These are phyloP conservation scores for Antechinus stuartii DNA, from an alignment of 2,113 vertebrate genomes.

Conservation along the genomic window DNA sequence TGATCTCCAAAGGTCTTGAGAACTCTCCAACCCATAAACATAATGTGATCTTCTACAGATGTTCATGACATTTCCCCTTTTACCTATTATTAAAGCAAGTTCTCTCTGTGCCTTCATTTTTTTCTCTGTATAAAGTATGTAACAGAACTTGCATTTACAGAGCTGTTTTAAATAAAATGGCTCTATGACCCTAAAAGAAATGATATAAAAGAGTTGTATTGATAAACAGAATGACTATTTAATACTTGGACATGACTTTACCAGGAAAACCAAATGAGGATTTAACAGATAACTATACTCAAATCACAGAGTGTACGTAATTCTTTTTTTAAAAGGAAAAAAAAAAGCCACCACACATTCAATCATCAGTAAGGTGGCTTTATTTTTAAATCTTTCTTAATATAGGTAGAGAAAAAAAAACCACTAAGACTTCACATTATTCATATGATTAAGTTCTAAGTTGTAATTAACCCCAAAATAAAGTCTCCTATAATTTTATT, in stretches of 20 bases:
- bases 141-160: not conserved
- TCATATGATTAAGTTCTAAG: constrained; percentile 9
- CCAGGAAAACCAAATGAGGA: not conserved
- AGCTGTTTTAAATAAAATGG: too few species aligned
- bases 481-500: constrained; percentile 18
- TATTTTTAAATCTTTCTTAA: not conserved
- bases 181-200: too few species aligned
- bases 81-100: not conserved
- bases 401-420: not conserved
- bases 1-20: not conserved
- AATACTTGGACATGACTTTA: not conserved
- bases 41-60: not conserved
- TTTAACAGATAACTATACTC: not conserved
- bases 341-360: not conserved
- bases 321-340: constrained; percentile 28
- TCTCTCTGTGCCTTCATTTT: not conserved
- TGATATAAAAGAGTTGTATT: too few species aligned
- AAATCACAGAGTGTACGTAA: not conserved
- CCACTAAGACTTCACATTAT: not conserved
- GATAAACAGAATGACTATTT: too few species aligned
- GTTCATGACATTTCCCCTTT: not conserved
- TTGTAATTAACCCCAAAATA: not conserved
- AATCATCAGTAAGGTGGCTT: not conserved
- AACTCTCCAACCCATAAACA: not conserved
- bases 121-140: not conserved